These are phyloP conservation scores for Nematopogon swammerdamellus DNA, from an alignment of 2,888 invertebrate species.

Conservation along the genomic window DNA sequence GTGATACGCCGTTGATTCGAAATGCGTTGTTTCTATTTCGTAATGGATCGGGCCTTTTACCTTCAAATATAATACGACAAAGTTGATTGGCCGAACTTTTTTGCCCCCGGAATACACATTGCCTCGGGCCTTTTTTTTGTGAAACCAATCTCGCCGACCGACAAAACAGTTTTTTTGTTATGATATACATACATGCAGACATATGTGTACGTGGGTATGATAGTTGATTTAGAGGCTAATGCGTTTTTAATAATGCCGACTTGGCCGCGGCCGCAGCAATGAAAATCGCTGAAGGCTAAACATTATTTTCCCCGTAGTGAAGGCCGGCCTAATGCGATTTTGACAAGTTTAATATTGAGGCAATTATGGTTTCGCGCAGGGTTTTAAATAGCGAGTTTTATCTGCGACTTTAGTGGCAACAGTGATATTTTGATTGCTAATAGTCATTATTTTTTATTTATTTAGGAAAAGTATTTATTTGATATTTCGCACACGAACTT, in stretches of 20 bases:
- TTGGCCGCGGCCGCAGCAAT: constrained; percentile 23
- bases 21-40: neutral
- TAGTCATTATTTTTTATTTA: no score
- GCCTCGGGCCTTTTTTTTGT: neutral
- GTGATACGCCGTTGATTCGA: constrained; percentile 36
- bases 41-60: neutral
- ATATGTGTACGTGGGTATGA: no score
- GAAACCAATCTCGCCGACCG: neutral
- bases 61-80: neutral
- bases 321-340: constrained; percentile 49
- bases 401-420: constrained; percentile 18
- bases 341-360: constrained; percentile 53
- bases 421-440: no score
- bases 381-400: constrained; percentile 38
- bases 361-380: constrained; percentile 46
- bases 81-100: neutral
- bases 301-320: constrained; percentile 28
- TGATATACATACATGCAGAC: neutral
- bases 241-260: constrained; percentile 49
- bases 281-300: constrained; percentile 35
- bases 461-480: no score
- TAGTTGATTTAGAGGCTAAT: constrained; percentile 26
- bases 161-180: neutral
- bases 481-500: no score
- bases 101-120: neutral